phyloP scores from a whole-genome alignment of 2,888 invertebrate species.

The Furcula furcula region DNA sequence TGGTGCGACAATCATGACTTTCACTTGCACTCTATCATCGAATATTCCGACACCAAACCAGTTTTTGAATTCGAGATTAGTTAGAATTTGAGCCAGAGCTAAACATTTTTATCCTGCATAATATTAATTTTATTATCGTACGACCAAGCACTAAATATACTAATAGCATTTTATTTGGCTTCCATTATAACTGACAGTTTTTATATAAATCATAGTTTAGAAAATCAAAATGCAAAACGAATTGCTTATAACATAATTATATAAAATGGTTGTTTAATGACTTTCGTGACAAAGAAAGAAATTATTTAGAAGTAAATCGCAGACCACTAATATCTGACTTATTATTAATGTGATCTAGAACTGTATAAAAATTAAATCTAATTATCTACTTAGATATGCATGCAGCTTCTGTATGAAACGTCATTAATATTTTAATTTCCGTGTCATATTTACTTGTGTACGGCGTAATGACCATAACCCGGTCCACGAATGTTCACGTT shows the following conservation, averaged over 20 bases:
- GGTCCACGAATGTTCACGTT: neutral
- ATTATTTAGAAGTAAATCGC: slow-evolving; percentile 2
- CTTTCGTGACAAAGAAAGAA: slow-evolving; percentile 24
- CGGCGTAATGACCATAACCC: neutral
- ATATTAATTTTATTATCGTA: slow-evolving; percentile 49
- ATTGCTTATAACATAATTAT: slow-evolving; percentile 28
- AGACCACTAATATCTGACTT: neutral
- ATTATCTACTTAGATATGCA: slow-evolving; percentile 1
- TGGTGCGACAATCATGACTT: slow-evolving; percentile 73
- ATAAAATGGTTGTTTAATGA: slow-evolving; percentile 26
- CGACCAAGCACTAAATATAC: slow-evolving; percentile 37
- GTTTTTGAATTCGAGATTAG: slow-evolving; percentile 56
- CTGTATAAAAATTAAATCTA: neutral
- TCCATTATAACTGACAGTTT: slow-evolving; percentile 44
- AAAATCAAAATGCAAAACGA: slow-evolving; percentile 33
- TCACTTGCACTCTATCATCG: slow-evolving; percentile 76
- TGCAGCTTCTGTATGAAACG: neutral
- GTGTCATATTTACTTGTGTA: neutral
- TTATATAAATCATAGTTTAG: slow-evolving; percentile 42
- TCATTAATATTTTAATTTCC: neutral
- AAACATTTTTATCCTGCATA: slow-evolving; percentile 34
- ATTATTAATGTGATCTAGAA: neutral
- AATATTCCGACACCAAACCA: slow-evolving; percentile 71
- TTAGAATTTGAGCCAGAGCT: slow-evolving; percentile 43
- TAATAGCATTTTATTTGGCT: slow-evolving; percentile 43